Conservation (phyloP, 1,140 invertebrate genomes). For the Macrostomum lignano region DNA sequence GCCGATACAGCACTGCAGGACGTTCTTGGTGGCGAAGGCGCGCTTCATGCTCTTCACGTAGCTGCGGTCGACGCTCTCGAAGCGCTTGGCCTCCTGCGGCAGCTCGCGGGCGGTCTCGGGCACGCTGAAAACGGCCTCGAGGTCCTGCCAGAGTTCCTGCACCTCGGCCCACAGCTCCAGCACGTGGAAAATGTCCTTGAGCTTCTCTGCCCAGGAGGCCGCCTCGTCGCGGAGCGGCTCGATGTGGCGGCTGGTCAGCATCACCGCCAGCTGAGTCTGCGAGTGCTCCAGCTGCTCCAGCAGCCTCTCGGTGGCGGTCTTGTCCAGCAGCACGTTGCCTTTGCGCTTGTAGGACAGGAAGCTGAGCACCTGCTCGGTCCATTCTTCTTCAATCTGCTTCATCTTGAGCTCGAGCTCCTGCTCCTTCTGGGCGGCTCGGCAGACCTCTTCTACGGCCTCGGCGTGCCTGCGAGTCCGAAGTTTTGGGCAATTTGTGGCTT, state of each 20-base stretch:
- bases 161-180: conserved; percentile 27
- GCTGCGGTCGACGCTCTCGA: conserved; percentile 18
- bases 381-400: conserved; percentile 25
- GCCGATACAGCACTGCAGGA: conserved; percentile 19
- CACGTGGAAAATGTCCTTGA: conserved; percentile 25
- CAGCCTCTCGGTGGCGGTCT: conserved; percentile 19
- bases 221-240: conserved; percentile 23
- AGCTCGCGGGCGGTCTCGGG: conserved; percentile 14
- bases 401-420: conserved; percentile 25
- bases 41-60: conserved; percentile 27
- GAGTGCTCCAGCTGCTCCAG: conserved; percentile 27
- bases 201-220: conserved; percentile 25
- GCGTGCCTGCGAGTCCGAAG: too few relatives aligned
- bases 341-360: conserved; percentile 25
- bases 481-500: too few relatives aligned
- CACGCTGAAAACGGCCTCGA: conserved; percentile 24
- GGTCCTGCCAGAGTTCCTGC: conserved; percentile 25
- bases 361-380: conserved; percentile 27
- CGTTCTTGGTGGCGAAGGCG: conserved; percentile 21
- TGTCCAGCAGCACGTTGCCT: conserved; percentile 23
- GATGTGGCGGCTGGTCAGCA: conserved; percentile 21
- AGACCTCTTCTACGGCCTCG: conserved; percentile 23
- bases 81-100: conserved; percentile 21
- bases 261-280: conserved; percentile 20
- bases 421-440: conserved; percentile 20